Conservation (phyloP, 2,113 vertebrate genomes). For the Calypte anna region DNA sequence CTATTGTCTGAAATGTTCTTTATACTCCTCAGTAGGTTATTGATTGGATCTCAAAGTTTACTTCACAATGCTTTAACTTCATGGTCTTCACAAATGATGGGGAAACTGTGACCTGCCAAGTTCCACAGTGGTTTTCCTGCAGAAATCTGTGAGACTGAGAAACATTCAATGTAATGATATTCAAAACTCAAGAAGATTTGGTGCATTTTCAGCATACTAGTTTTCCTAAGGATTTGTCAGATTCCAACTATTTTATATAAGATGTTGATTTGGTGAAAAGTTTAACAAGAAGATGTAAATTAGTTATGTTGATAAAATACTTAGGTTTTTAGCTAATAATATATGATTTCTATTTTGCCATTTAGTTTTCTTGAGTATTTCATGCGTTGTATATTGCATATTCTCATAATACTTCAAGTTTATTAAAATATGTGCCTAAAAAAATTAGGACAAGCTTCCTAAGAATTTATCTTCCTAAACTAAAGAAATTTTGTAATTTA, state of each 20-base stretch:
- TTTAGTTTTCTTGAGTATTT: not conserved
- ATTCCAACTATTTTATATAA: not conserved
- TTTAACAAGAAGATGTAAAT: not conserved
- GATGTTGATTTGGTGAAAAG: not conserved
- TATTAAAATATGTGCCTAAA: not conserved
- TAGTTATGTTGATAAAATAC: not conserved
- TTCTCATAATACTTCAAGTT: not conserved
- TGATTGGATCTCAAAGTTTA: not conserved
- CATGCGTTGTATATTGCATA: not conserved
- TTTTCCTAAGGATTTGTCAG: not conserved
- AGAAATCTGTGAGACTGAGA: not conserved
- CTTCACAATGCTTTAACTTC: not conserved
- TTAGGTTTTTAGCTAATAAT: not conserved
- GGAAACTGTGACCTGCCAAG: not conserved
- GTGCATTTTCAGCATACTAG: not conserved
- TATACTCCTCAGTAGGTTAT: not conserved
- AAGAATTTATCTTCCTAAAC: not conserved
- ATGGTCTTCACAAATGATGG: not conserved
- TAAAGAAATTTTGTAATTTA: not conserved
- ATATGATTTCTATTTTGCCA: not conserved
- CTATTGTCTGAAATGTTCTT: not conserved
- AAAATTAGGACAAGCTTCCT: not conserved
- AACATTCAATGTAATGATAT: not conserved
- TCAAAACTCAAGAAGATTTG: not conserved
- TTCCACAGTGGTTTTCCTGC: not conserved